Evolutionary conservation across 2,797 vertebrate genomes (phyloP).

Genomic region (Malurus splendens): DNA sequence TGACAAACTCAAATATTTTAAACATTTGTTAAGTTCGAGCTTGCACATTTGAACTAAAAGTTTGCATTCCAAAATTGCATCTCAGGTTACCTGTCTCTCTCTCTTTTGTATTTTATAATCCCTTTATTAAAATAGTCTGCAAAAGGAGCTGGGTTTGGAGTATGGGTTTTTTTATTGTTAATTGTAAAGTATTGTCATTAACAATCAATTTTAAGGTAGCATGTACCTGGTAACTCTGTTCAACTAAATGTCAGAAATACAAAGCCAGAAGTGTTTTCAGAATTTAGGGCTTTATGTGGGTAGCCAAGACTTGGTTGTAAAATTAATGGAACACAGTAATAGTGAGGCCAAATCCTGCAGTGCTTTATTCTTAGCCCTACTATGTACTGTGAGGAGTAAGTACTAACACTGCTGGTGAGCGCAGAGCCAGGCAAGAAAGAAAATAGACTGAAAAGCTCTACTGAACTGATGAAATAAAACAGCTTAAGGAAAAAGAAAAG

Average conservation of each 20-base stretch:
- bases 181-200: constrained; percentile 23
- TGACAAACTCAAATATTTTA: constrained; percentile 81
- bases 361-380: not conserved
- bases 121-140: constrained; percentile 63
- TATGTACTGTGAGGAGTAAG: not conserved
- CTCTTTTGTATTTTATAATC: constrained; percentile 67
- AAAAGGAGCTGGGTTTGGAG: not conserved
- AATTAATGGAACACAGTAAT: not conserved
- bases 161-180: not conserved
- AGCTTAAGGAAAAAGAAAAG: not conserved
- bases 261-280: not conserved
- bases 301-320: not conserved
- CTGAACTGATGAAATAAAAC: not conserved
- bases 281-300: not conserved
- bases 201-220: not conserved
- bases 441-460: not conserved
- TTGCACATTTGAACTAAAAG: constrained; percentile 78
- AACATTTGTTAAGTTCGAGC: constrained; percentile 81
- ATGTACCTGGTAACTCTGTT: not conserved
- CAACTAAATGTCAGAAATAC: not conserved
- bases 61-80: constrained; percentile 68
- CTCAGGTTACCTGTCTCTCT: constrained; percentile 69
- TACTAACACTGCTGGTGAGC: not conserved
- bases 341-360: not conserved
- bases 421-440: not conserved